Evolutionary conservation across 2,888 invertebrate genomes (phyloP).

Genomic region (Atherix ibis): DNA sequence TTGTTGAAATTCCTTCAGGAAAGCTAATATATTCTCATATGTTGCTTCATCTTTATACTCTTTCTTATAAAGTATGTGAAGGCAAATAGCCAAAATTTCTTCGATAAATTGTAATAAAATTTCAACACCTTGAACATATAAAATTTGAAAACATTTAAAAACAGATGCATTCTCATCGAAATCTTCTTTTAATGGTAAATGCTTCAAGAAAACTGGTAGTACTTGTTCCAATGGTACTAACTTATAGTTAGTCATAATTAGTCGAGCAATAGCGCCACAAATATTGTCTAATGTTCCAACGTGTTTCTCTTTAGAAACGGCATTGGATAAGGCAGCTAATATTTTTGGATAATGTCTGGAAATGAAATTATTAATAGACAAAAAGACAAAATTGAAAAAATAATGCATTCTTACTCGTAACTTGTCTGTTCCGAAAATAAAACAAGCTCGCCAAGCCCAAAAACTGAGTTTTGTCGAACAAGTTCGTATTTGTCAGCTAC

Average conservation of each 20-base stretch:
- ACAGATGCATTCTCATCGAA: slow-evolving; percentile 56
- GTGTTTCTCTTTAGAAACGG: slow-evolving; percentile 48
- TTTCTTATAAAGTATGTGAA: slow-evolving; percentile 40
- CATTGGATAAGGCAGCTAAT: slow-evolving; percentile 46
- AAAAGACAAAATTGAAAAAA: not conserved
- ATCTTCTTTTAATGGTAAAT: slow-evolving; percentile 58
- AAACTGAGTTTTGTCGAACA: slow-evolving; percentile 61
- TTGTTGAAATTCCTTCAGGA: slow-evolving; percentile 38
- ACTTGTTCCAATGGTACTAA: slow-evolving; percentile 56
- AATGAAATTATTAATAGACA: no score
- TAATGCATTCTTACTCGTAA: slow-evolving; percentile 36
- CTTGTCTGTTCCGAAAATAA: slow-evolving; percentile 46
- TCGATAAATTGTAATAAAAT: slow-evolving; percentile 37
- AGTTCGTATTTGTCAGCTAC: slow-evolving; percentile 48
- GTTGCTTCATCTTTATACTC: slow-evolving; percentile 30
- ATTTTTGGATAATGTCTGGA: slow-evolving; percentile 47
- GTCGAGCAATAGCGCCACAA: slow-evolving; percentile 57
- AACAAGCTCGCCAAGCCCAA: slow-evolving; percentile 57
- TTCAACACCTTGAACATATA: slow-evolving; percentile 46
- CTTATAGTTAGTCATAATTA: slow-evolving; percentile 47
- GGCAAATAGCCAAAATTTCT: slow-evolving; percentile 38
- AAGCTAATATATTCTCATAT: slow-evolving; percentile 29
- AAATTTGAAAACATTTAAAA: slow-evolving; percentile 43
- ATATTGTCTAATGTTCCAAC: slow-evolving; percentile 57
- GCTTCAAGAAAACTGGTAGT: slow-evolving; percentile 51